phyloP scores from a whole-genome alignment of 1,140 invertebrate species.

The Trinorchestia longiramus region DNA sequence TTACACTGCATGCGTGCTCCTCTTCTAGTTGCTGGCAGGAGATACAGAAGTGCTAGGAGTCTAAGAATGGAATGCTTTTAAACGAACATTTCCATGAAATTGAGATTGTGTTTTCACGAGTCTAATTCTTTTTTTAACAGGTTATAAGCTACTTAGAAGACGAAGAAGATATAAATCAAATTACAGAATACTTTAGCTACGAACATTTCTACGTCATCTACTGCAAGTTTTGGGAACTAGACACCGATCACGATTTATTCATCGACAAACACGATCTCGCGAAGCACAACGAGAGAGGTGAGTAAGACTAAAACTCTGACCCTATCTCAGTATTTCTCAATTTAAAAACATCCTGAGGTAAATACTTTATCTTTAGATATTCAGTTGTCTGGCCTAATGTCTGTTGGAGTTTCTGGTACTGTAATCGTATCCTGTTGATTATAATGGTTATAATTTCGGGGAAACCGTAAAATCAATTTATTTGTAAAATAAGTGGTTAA shows the following conservation, averaged over 20 bases:
- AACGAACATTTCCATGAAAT: neutral
- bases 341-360: neutral
- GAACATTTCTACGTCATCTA: conserved; percentile 99
- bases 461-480: neutral
- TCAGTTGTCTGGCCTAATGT: neutral
- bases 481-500: neutral
- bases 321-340: neutral
- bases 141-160: conserved; percentile 75
- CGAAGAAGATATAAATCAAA: conserved; percentile 95
- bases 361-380: neutral
- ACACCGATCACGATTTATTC: conserved; percentile 97
- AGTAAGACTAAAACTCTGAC: conserved; percentile 71
- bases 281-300: conserved; percentile 92
- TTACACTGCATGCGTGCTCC: neutral
- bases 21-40: neutral
- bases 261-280: conserved; percentile 94
- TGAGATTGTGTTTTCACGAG: neutral
- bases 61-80: neutral
- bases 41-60: neutral
- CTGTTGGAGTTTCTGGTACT: neutral
- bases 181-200: conserved; percentile 98
- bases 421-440: neutral
- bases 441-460: neutral
- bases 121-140: conserved; percentile 60
- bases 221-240: conserved; percentile 99